Evolutionary conservation across 1,140 invertebrate genomes (phyloP), one percentile per base, ranked within the genome.

Genomic region (Drosophila suzukii): DNA sequence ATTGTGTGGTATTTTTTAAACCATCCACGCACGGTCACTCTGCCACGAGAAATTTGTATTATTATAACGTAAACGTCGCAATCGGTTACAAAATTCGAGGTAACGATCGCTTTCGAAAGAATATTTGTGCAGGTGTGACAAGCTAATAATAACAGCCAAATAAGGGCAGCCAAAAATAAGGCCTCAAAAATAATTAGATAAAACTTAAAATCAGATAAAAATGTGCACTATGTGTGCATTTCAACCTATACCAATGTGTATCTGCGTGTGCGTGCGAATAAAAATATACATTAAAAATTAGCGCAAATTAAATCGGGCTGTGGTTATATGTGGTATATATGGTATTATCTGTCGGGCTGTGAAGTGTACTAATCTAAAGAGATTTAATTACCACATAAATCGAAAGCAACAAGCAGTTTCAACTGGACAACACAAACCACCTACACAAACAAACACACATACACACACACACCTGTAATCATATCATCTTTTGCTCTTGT

Each of bases 261-360:
- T 2, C 30, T 47, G 15, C 11, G 34, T 56, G 32, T 49, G 41
- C 24, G 56, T 47, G 36, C 47, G 24, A 65, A 65, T 47, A 55
- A 38, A 75, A 73, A 72, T 51, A 36, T 34, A 54, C 49, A 63
- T 49, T 57, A 41, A 53, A 74, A 50, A 36, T 78, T 36, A 38
- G 66, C 30, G 27, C 41, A 57, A 36, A 63, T 57, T 51, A 49
- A 57, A 71, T 44, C 55, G 43, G 20, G 17, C 10, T 41, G 59
- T 15, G 53, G 30, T 8, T 34, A 50, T 34, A 30, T 24, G 27
- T 10, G 15, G 13, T 4, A 34, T 59, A 20, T n/a, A 8, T 32
- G 11, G 11, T 43, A 36, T 24, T 17, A 57, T 32, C 38, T 15
- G 32, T 17, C 11, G 10, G 10, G 15, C 10, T 34, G 17, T 43